A percentile compares a stretch with the other conserved stretches of the same genome.
Evolutionary conservation across 64 coral and sea anemone genomes (phyloP).

Genomic region (Porites australiensis): DNA sequence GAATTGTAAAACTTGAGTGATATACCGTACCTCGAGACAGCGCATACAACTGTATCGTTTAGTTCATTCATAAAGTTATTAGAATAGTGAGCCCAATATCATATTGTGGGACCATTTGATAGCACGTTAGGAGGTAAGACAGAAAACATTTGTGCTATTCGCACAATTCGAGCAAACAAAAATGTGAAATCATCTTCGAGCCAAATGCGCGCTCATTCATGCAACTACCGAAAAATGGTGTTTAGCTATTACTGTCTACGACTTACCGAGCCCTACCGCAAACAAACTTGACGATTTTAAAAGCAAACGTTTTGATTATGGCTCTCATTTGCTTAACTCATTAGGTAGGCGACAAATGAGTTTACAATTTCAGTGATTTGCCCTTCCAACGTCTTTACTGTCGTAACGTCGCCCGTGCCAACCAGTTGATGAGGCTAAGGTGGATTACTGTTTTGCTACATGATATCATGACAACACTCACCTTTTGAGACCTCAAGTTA

Average conservation of each 20-base stretch:
- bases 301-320: neutral
- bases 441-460: no score
- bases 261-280: neutral
- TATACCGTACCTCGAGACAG: no score
- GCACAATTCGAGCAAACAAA: neutral
- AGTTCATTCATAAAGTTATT: no score
- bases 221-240: neutral
- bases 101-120: neutral
- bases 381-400: neutral
- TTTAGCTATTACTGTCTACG: neutral
- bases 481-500: no score
- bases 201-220: neutral
- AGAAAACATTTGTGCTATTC: slow-evolving; percentile 8
- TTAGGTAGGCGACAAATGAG: neutral
- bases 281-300: neutral
- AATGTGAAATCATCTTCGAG: no score
- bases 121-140: neutral
- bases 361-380: neutral
- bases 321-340: neutral
- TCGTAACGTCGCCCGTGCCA: no score
- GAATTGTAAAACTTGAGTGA: no score
- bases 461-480: no score
- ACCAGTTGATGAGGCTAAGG: no score
- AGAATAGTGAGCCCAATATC: neutral
- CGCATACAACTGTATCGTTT: no score